Evolutionary conservation across 2,113 vertebrate species (phyloP), one percentile per base, ranked within the genome.

Genomic region (Mustela nigripes): DNA sequence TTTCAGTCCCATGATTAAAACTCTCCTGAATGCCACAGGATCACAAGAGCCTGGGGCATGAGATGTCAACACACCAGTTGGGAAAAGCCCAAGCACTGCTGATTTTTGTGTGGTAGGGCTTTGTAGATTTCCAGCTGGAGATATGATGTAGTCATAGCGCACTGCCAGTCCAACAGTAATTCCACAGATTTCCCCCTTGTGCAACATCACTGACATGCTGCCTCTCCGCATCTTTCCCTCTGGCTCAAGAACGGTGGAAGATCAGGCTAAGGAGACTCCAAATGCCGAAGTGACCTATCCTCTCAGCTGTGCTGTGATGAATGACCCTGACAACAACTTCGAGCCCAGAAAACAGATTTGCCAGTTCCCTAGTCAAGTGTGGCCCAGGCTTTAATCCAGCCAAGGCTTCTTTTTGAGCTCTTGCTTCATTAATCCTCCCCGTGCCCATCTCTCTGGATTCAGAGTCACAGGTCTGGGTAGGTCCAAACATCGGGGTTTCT

Each of bases 71-170:
- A 12, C 31, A 11, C 22, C 14, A 80, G 31, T n/a, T 33, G 22
- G 22, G 39, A 36, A 91, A 39, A 83, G 39, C 8, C 50, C 24
- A 58, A 42, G 28, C 19, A 36, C 7, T 19, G 19, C 12, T 22
- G 45, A 62, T 19, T 22, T 88, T 31, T 56, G 36, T 4, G 28
- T 14, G 11, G 9, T 31, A 24, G 15, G 62, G 22, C 31, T 80
- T 56, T 36, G n/a, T 14, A 15, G 22, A 65, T 21, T 24, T 73
- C 84, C 48, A 67, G 10, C n/a, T 62, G 26, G 12, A 28, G 60
- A 69, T 5, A 0, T 1, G 1, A 45, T 4, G 9, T 19, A 14
- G 9, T 79, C 22, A 24, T 15, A 53, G 26, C 16, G 16, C 16
- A 42, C 1, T 0, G 1, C 26, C 42, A 36, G 56, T 28, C 45